Base-by-base conservation (phyloP, 2,113 vertebrate genomes). In the Misgurnus mizolepis region DNA sequence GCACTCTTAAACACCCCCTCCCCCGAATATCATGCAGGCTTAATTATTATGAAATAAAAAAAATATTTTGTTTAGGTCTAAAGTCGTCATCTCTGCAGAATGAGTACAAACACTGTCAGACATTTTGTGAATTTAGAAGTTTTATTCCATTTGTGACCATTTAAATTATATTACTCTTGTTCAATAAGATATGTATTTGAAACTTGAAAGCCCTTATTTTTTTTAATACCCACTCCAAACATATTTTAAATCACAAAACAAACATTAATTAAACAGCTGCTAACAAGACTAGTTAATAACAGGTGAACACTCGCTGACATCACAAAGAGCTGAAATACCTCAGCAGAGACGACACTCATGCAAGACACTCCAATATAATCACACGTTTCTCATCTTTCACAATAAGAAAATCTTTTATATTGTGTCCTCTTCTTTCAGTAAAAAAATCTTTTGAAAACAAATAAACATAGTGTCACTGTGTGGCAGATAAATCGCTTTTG, bases 121-220 rank as follows among this genome's bases (percentile, higher is more conserved):
- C 27, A 22, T 49, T 9, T 67, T 83, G 56, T 73, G 22, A 82
- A 91, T 68, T 81, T 39, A 47, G 65, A 85, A 10, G 17, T 82
- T 92, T 93, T 88, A 87, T 92, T 93, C 86, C 80, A 86, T 71
- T 82, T 83, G 82, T 86, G 80, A 86, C 89, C 60, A 81, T 69
- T 82, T 5, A 12, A 65, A 67, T 81, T 34, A 82, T 70, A 80
- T 55, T 15, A 61, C 79, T 90, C 50, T 73, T 60, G 87, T 83
- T 87, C 80, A 64, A 86, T 82, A 85, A 71, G 85, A 69, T 80
- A 58, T 61, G 76, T 40, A 85, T 83, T 82, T 47, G 76, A 87
- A 90, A 86, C 88, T 82, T 85, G 88, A 79, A 85, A 90, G 91
- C 83, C 86, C 86, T 92, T 90, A 80, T 85, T 85, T 80, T n/a